Base-by-base conservation (phyloP, 2,113 vertebrate genomes). In the Rhadina sibilatrix region DNA sequence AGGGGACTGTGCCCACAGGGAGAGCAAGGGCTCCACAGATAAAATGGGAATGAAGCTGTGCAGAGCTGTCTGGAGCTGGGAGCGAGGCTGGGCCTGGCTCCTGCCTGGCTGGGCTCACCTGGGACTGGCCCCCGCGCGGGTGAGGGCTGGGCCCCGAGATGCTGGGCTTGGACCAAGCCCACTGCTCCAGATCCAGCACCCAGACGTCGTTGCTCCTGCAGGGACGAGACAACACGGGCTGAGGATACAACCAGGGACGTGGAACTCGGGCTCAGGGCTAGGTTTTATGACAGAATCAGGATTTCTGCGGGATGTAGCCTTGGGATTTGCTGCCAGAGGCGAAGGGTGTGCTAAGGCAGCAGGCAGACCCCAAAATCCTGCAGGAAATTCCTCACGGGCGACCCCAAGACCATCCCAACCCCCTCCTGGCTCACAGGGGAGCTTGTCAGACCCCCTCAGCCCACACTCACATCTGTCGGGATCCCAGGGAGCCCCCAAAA, bases 121-220 rank as follows among this genome's bases (percentile, higher is more conserved):
- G 99, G 83, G 99, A 99, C 80, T 99, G 99, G 81, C 99, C 99
- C 28, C 99, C 99, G 15, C 99, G 98, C 0, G 99, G 99, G 93
- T 99, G 99, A 69, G 99, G 99, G 66, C 97, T 98, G 27, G 98
- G 98, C 27, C 99, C 99, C 0, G 98, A 98, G 96, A 99, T 98
- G 93, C 93, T 96, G 4, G 99, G 99, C 96, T 99, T 99, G 72
- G 99, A 99, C 99, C 99, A 99, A 33, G 98, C 98, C 99, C 99
- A 99, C 97, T 99, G 99, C 96, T 99, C 99, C 8, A 99, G 98
- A 96, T 99, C 99, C 86, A 99, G 98, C 96, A 99, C 98, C 99
- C 99, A 99, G 87, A 99, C 98, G 6, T 99, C 99, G 9, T 99
- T 99, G 97, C 99, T 99, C 99, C 99, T 99, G 94, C 65, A 53